Conservation (phyloP, 2,797 vertebrate species). For the Rhinatrema bivittatum region DNA sequence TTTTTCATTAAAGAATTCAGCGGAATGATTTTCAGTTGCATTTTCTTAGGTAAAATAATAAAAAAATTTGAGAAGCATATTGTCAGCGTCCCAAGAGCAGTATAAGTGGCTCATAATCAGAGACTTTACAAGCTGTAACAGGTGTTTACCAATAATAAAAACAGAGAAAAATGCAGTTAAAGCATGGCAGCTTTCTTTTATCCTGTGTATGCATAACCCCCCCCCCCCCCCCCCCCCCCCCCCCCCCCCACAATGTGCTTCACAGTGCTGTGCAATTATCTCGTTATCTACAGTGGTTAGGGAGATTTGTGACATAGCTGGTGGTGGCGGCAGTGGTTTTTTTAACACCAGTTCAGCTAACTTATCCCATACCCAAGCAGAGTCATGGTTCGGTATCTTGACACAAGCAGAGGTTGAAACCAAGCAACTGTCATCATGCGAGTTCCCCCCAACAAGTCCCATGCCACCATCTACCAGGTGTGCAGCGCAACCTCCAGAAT, state of each 20-base stretch:
- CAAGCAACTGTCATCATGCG: rapidly evolving
- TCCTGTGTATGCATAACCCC: conserved; percentile 12
- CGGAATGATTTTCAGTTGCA: too few relatives aligned
- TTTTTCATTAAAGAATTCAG: too few relatives aligned
- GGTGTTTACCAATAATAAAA: conserved; percentile 5
- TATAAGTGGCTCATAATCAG: conserved; percentile 4
- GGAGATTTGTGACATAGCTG: too few relatives aligned
- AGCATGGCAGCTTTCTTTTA: conserved; percentile 27
- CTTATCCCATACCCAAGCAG: too few relatives aligned
- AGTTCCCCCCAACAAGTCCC: too few relatives aligned
- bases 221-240: too few relatives aligned
- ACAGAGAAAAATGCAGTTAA: not conserved
- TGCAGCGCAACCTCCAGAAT: not conserved
- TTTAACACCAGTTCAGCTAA: not conserved
- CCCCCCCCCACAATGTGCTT: not conserved
- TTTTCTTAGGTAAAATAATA: conserved; percentile 7
- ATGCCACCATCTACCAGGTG: too few relatives aligned
- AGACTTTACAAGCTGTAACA: not conserved
- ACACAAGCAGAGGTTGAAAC: not conserved
- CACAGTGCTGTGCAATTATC: not conserved
- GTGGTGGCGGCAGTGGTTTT: too few relatives aligned
- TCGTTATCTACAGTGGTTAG: rapidly evolving
- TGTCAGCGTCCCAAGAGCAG: conserved; percentile 18
- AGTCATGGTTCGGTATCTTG: not conserved
- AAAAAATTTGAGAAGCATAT: conserved; percentile 11